Evolutionary conservation across 2,888 invertebrate species (phyloP).

Genomic region (Branchipolynoe longqiensis): DNA sequence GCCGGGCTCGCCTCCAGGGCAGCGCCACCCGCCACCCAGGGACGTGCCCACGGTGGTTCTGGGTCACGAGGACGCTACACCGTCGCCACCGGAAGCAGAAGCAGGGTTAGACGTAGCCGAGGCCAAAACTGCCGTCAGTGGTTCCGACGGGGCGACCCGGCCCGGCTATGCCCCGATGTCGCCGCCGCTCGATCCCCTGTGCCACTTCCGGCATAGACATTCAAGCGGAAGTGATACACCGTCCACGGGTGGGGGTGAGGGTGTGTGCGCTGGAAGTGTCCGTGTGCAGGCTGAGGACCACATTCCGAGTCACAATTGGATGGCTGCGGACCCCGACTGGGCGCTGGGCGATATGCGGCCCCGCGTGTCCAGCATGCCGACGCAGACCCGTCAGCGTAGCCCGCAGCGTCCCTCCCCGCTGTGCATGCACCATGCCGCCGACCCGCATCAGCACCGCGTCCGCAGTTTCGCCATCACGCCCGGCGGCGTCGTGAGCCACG

Average conservation of each 20-base stretch:
- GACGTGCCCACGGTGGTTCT: conserved; percentile 1
- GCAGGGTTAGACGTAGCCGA: not conserved
- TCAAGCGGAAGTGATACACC: not conserved
- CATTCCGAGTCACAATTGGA: too few relatives aligned
- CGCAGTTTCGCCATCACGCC: conserved; percentile 52
- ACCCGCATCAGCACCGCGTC: conserved; percentile 10
- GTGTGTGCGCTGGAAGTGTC: not conserved
- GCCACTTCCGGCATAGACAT: not conserved
- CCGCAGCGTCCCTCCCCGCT: not conserved
- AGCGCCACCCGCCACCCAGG: not conserved
- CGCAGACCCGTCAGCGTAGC: conserved; percentile 2
- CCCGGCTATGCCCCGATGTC: not conserved
- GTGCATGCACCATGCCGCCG: not conserved
- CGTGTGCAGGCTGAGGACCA: too few relatives aligned
- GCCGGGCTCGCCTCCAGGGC: too few relatives aligned
- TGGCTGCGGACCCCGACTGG: conserved; percentile 53
- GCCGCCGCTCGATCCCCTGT: not conserved
- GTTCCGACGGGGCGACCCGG: too few relatives aligned
- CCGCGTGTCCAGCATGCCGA: conserved; percentile 54
- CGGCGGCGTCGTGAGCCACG: conserved; percentile 51
- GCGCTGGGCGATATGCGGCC: conserved; percentile 57
- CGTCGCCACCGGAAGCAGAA: not conserved
- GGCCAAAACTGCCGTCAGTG: too few relatives aligned
- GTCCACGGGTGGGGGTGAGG: not conserved
- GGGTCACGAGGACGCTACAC: not conserved